Base-by-base conservation (phyloP, 2,113 vertebrate species). In the Indicator indicator region DNA sequence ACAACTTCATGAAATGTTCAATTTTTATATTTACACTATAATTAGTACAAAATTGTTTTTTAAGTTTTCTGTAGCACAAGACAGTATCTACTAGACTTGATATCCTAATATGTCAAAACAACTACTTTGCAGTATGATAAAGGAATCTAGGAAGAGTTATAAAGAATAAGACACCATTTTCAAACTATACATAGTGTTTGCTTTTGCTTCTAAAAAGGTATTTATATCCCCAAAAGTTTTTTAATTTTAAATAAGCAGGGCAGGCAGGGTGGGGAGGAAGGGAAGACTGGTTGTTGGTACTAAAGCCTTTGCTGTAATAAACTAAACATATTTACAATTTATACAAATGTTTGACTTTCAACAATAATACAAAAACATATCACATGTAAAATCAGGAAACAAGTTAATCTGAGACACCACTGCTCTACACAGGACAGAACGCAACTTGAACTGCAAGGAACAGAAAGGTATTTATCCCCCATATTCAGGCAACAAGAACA, bases 261-360 rank as follows among this genome's bases (percentile, higher is more conserved):
- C 2, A 5, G 90, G 62, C 30, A 68, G 80, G 83, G 27, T 46
- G 6, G 12, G 13, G 3, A 14, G 63, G 15, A n/a, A 6, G 63
- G 92, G 98, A 98, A 98, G 98, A 98, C 97, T 92, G 97, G 86
- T 96, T 97, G 97, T 97, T 98, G 97, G 96, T 99, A 98, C 99
- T 99, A 99, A 99, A 99, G 98, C 97, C 98, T 98, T 98, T 99
- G 98, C 98, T 98, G 98, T 99, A 99, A 97, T 98, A 99, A 99
- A 99, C 97, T 98, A 98, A 97, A 98, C 98, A 98, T 99, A 99
- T 99, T 97, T 99, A 99, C 99, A 99, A 97, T 99, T 99, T 99
- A 96, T 99, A 99, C 98, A 99, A 98, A 98, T 97, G 97, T 97
- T 98, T 98, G 98, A 99, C 97, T 98, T 97, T 97, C 96, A 98